These are phyloP conservation scores for Antheraea mylitta DNA, from an alignment of 1,140 invertebrate genomes.

Conservation along the genomic window DNA sequence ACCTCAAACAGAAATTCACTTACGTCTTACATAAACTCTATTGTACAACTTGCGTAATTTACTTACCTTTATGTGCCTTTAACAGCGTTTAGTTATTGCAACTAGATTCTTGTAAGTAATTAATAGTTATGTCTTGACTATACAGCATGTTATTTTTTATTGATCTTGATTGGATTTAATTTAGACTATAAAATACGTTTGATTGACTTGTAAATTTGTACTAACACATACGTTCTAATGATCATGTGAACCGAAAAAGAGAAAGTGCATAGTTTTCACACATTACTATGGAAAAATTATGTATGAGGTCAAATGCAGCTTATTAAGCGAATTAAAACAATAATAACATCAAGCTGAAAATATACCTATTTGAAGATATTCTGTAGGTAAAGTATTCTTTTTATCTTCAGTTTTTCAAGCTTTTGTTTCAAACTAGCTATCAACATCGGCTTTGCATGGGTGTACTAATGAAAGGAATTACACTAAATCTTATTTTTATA, in stretches of 20 bases:
- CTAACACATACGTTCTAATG: background rate
- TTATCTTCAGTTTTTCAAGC: too few species aligned
- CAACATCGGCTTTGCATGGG: too few species aligned
- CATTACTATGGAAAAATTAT: background rate
- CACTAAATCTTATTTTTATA: too few species aligned
- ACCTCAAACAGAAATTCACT: slow-evolving; percentile 7
- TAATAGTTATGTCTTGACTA: background rate
- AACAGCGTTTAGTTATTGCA: background rate
- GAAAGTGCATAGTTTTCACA: background rate
- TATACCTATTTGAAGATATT: too few species aligned
- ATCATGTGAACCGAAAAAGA: background rate
- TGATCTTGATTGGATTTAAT: slow-evolving; percentile 10
- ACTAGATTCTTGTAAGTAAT: background rate
- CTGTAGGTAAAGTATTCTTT: too few species aligned
- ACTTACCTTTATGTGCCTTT: background rate
- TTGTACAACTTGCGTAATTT: background rate
- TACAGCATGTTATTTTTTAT: slow-evolving; percentile 8
- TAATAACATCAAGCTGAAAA: too few species aligned
- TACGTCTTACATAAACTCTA: background rate
- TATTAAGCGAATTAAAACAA: too few species aligned
- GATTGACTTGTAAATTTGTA: slow-evolving; percentile 2
- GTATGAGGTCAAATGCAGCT: too few species aligned
- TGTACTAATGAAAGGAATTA: too few species aligned
- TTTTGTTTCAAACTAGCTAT: too few species aligned
- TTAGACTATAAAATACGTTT: background rate